Evolutionary conservation across 2,113 vertebrate genomes (phyloP).

Genomic region (Petaurus breviceps): DNA sequence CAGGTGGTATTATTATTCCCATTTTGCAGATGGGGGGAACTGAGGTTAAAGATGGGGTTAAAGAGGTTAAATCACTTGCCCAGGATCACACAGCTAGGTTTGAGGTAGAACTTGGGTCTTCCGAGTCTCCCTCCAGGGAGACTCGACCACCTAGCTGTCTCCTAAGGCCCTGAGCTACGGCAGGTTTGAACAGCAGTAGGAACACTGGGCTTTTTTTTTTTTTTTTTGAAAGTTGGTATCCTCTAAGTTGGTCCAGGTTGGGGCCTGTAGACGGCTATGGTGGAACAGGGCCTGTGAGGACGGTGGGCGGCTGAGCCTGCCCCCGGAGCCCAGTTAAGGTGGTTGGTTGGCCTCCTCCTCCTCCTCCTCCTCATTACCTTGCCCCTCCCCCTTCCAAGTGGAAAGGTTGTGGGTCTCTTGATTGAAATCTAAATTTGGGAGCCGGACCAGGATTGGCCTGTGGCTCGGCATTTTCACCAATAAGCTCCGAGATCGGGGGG

Average conservation of each 20-base stretch:
- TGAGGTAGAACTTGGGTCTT: not conserved
- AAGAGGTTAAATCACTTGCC: not conserved
- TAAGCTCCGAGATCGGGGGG: slow-evolving; percentile 84
- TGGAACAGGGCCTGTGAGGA: not conserved
- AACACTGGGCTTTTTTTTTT: not conserved
- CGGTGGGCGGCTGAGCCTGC: not conserved
- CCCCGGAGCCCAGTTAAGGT: not conserved
- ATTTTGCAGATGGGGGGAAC: not conserved
- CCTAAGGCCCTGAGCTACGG: not conserved
- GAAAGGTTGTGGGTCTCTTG: slow-evolving; percentile 82
- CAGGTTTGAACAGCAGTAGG: not conserved
- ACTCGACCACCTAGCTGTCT: not conserved
- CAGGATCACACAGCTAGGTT: not conserved
- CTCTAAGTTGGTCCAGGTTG: not conserved
- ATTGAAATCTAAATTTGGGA: slow-evolving; percentile 88
- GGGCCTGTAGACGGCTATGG: not conserved
- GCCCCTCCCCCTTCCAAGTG: slow-evolving; percentile 74
- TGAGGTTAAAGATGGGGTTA: not conserved
- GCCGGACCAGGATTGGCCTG: slow-evolving; percentile 87
- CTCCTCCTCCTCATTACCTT: slow-evolving; percentile 9
- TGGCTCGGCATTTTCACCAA: slow-evolving; percentile 86
- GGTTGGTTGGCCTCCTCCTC: not conserved
- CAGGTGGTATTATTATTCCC: not conserved
- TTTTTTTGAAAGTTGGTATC: not conserved
- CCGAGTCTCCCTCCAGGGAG: not conserved